These are phyloP conservation scores for Ctenopoma kingsleyae DNA, from an alignment of 2,797 vertebrate species.

Conservation along the genomic window DNA sequence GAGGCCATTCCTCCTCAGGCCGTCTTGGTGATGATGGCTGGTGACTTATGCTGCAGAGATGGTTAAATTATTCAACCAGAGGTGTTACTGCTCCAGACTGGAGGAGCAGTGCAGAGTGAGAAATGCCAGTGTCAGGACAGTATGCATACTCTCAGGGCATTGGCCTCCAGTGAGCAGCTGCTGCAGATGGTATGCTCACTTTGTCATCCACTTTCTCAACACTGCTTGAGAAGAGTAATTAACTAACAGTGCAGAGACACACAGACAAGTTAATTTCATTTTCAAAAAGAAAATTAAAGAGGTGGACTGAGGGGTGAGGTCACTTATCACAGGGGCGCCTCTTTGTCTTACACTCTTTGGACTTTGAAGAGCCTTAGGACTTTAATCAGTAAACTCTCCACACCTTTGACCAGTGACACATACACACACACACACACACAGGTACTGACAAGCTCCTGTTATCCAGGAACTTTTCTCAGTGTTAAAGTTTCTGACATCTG, in stretches of 20 bases:
- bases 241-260: slow-evolving; percentile 47
- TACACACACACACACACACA: slow-evolving; percentile 31
- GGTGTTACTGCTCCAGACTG: slow-evolving; percentile 70
- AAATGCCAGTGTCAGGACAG: slow-evolving; percentile 78
- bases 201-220: slow-evolving; percentile 73
- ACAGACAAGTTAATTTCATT: slow-evolving; percentile 52
- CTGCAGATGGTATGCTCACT: slow-evolving; percentile 79
- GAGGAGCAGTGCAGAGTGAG: slow-evolving; percentile 63
- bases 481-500: slow-evolving; percentile 52
- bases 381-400: slow-evolving; percentile 58
- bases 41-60: slow-evolving; percentile 59
- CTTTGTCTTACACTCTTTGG: slow-evolving; percentile 46
- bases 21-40: slow-evolving; percentile 56
- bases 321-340: slow-evolving; percentile 59
- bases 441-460: slow-evolving; percentile 59
- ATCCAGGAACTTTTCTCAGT: slow-evolving; percentile 56
- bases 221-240: slow-evolving; percentile 67
- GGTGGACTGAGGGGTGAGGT: slow-evolving; percentile 47
- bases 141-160: slow-evolving; percentile 72
- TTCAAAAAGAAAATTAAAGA: slow-evolving; percentile 70
- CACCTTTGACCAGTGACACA: slow-evolving; percentile 48
- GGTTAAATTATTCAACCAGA: slow-evolving; percentile 83
- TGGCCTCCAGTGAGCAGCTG: slow-evolving; percentile 78
- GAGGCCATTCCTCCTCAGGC: slow-evolving; percentile 47
- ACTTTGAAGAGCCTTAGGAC: slow-evolving; percentile 67